A percentile compares a stretch with the other conserved stretches of the same genome.
phyloP scores from a whole-genome alignment of 2,888 invertebrate species.

The Ectemnius lituratus region DNA sequence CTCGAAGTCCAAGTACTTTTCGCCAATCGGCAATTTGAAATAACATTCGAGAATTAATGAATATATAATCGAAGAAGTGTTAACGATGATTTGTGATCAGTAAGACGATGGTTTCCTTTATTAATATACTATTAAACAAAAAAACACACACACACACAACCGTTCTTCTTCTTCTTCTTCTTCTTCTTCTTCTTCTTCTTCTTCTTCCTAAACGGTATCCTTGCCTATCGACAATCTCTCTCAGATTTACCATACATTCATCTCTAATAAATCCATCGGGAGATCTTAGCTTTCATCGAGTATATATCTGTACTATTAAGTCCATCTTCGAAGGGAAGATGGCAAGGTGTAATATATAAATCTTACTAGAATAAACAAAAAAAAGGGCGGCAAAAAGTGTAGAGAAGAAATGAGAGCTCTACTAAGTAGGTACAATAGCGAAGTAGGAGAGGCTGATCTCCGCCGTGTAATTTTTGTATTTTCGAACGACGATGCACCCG shows the following conservation, averaged over 20 bases:
- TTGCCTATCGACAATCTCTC: slow-evolving; percentile 14
- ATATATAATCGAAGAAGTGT: too few species aligned
- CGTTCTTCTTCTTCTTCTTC: slow-evolving; percentile 48
- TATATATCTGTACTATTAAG: too few species aligned
- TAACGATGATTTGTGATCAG: too few species aligned
- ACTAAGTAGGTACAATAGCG: slow-evolving; percentile 37
- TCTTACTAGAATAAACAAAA: slow-evolving; percentile 13
- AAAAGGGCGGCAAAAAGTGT: slow-evolving; percentile 18
- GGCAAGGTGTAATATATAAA: slow-evolving; percentile 42
- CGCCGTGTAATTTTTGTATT: slow-evolving; percentile 65
- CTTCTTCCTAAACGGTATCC: slow-evolving; percentile 24
- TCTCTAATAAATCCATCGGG: too few species aligned
- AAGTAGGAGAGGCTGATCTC: slow-evolving; percentile 60
- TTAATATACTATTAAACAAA: slow-evolving; percentile 5
- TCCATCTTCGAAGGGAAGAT: not conserved
- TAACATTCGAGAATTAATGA: too few species aligned
- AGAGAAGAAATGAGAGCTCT: slow-evolving; percentile 21
- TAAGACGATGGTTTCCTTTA: not conserved
- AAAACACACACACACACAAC: too few species aligned
- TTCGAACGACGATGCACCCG: slow-evolving; percentile 22
- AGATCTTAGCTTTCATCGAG: too few species aligned
- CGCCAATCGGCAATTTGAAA: too few species aligned
- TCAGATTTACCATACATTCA: too few species aligned
- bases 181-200: slow-evolving; percentile 50
- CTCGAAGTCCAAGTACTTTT: too few species aligned